phyloP scores from a whole-genome alignment of 2,113 vertebrate species.

The Cygnus buccinator region DNA sequence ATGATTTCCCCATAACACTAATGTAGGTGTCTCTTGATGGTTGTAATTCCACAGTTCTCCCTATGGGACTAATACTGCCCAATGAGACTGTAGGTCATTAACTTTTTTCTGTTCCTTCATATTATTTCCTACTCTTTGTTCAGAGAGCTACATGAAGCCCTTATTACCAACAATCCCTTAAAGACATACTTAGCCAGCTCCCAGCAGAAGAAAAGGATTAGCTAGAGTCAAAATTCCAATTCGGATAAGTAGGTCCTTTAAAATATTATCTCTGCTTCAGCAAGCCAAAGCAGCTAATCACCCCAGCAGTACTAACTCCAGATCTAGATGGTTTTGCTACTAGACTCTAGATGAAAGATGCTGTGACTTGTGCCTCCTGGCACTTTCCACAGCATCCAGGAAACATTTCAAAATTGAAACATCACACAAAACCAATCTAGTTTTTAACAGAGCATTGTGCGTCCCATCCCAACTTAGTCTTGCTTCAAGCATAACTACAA shows the following conservation, averaged over 20 bases:
- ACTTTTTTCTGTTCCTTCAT: neutral
- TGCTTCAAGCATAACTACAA: neutral
- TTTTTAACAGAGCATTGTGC: neutral
- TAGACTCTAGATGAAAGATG: neutral
- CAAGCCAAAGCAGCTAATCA: conserved; percentile 46
- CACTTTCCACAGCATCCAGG: neutral
- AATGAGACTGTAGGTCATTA: neutral
- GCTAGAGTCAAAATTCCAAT: conserved; percentile 55
- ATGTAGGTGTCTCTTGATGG: neutral
- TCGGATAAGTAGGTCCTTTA: conserved; percentile 42
- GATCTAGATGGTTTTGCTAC: neutral
- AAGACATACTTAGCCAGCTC: neutral
- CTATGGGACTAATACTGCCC: neutral
- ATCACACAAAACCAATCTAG: neutral
- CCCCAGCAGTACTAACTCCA: neutral
- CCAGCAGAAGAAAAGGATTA: conserved; percentile 55
- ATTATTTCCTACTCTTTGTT: neutral
- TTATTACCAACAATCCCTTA: neutral
- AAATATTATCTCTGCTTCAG: conserved; percentile 45
- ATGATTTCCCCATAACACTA: neutral
- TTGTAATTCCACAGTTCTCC: neutral
- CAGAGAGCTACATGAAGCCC: neutral
- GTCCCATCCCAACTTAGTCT: neutral
- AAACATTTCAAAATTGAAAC: neutral
- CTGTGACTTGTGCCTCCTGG: neutral